Evolutionary conservation across 64 coral and sea anemone genomes (phyloP).

Genomic region (Montipora efflorescens): DNA sequence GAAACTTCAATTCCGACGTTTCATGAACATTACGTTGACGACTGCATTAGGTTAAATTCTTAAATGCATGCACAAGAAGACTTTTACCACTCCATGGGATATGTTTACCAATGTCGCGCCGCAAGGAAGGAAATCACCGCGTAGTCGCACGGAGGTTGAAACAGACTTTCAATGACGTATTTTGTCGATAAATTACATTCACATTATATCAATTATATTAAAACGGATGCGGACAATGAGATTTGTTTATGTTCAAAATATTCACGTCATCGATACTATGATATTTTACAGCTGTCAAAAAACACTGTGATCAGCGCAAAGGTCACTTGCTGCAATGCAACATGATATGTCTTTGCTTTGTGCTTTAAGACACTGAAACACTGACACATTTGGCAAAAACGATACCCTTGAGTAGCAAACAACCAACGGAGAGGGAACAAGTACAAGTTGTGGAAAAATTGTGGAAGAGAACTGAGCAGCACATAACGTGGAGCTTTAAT

Average conservation of each 20-base stretch:
- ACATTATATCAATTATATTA: neutral
- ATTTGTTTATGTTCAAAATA: slow-evolving; percentile 22
- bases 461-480: neutral
- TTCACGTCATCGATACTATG: neutral
- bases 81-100: neutral
- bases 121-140: neutral
- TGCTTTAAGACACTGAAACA: neutral
- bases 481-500: too few species aligned
- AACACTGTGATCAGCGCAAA: neutral
- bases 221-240: neutral
- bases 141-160: too few species aligned
- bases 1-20: too few species aligned
- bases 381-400: neutral
- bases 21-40: too few species aligned
- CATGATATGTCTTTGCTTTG: too few species aligned
- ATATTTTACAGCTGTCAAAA: slow-evolving; percentile 4
- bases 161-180: too few species aligned
- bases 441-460: neutral
- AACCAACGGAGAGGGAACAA: neutral
- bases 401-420: neutral
- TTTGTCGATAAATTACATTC: too few species aligned
- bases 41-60: too few species aligned
- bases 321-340: neutral
- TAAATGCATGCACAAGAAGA: too few species aligned
- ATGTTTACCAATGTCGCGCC: neutral